Percentiles rank a stretch among this genome's conserved stretches.
Evolutionary conservation across 2,113 vertebrate species (phyloP).

Genomic region (Panthera uncia): DNA sequence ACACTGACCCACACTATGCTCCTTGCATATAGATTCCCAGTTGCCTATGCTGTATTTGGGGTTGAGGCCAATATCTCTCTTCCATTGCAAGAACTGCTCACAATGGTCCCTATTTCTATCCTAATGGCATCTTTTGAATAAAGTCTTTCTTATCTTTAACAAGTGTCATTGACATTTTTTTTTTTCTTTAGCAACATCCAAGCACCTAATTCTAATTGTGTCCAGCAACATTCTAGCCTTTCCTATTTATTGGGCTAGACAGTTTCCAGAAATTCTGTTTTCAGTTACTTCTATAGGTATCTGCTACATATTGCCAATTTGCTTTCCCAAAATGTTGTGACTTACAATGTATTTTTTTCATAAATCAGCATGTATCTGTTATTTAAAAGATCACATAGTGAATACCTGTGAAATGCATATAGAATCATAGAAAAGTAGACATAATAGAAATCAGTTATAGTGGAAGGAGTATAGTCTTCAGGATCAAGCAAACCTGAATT

Average conservation of each 20-base stretch:
- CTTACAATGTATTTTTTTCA: not conserved
- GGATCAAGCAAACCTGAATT: not conserved
- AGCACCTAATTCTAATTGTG: not conserved
- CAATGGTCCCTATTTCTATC: not conserved
- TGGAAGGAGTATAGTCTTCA: not conserved
- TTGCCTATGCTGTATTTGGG: not conserved
- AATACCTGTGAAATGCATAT: not conserved
- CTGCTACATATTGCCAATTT: not conserved
- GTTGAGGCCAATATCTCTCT: not conserved
- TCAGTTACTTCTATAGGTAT: not conserved
- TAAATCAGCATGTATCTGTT: not conserved
- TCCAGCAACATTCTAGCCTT: not conserved
- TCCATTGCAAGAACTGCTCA: not conserved
- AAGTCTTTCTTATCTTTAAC: not conserved
- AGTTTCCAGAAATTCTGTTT: not conserved
- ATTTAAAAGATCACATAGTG: not conserved
- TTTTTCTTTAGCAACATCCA: not conserved
- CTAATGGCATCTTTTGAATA: not conserved
- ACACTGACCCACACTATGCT: not conserved
- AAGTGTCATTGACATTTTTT: not conserved
- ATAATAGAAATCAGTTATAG: not conserved
- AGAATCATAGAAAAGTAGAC: not conserved
- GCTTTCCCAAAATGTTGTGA: not conserved
- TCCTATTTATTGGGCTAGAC: not conserved
- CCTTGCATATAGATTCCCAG: not conserved